Evolutionary conservation across 2,113 vertebrate species (phyloP).

Genomic region (Alethe castanea): DNA sequence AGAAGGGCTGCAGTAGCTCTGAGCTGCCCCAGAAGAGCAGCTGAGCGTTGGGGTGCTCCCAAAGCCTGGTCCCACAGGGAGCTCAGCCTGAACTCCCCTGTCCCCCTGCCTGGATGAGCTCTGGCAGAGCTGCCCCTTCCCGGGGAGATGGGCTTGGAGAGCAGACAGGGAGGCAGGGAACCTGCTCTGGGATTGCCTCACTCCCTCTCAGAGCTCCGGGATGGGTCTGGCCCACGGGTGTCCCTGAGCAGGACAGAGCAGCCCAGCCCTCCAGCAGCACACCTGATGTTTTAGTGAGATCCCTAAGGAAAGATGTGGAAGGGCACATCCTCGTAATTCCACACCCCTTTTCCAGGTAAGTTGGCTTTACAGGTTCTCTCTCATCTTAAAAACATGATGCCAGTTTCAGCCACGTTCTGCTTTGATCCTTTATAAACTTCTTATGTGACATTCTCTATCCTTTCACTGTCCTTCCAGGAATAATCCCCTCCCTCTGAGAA

Average conservation of each 20-base stretch:
- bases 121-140: neutral
- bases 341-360: neutral
- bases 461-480: neutral
- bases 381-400: neutral
- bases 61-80: neutral
- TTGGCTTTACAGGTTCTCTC: neutral
- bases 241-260: neutral
- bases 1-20: neutral
- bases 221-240: neutral
- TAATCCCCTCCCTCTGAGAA: neutral
- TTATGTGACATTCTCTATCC: neutral
- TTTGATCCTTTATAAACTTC: neutral
- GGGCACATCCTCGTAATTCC: neutral
- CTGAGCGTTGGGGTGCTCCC: neutral
- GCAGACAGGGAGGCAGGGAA: neutral
- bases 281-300: neutral
- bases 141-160: neutral
- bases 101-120: rapidly evolving
- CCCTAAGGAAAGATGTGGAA: neutral
- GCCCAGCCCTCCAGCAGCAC: neutral
- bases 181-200: rapidly evolving
- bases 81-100: neutral
- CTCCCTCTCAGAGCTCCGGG: neutral
- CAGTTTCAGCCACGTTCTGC: neutral
- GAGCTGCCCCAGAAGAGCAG: neutral